phyloP scores from a whole-genome alignment of 2,888 invertebrate species.

The Pseudococcus jackbeardsleyi region DNA sequence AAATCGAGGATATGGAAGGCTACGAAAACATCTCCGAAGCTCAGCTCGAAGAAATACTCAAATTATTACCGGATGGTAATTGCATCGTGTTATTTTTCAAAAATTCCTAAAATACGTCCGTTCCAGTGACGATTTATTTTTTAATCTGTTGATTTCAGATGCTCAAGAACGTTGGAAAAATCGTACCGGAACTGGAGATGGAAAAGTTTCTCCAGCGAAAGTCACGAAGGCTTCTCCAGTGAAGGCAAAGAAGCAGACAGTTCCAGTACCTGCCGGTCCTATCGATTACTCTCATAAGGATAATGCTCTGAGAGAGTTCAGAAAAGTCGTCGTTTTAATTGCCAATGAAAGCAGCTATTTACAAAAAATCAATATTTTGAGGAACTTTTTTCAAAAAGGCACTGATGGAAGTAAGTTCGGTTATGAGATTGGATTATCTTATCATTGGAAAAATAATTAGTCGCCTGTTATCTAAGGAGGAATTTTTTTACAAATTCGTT shows the following conservation, averaged over 20 bases:
- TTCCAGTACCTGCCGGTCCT: background rate
- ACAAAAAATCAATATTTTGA: slow-evolving; percentile 83
- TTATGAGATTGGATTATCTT: background rate
- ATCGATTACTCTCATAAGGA: slow-evolving; percentile 72
- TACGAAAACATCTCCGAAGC: slow-evolving; percentile 78
- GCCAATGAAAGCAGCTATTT: slow-evolving; percentile 83
- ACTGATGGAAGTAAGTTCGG: slow-evolving; percentile 68
- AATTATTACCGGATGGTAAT: slow-evolving; percentile 67
- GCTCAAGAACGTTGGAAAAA: slow-evolving; percentile 60
- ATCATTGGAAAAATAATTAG: background rate
- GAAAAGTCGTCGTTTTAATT: slow-evolving; percentile 82
- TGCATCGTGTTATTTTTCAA: background rate
- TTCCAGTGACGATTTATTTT: background rate
- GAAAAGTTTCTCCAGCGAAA: slow-evolving; percentile 39
- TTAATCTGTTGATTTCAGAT: slow-evolving; percentile 45
- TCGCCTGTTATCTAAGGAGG: background rate
- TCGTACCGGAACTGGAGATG: background rate
- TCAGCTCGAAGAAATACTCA: slow-evolving; percentile 77
- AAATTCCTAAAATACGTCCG: background rate
- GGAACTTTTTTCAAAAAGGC: slow-evolving; percentile 77
- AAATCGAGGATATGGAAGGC: slow-evolving; percentile 82
- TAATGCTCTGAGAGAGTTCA: slow-evolving; percentile 82
- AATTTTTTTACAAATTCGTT: background rate
- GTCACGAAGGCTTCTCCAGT: too few species aligned
- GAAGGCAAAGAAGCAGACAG: background rate